Percentiles rank a stretch among this genome's conserved stretches.
Evolutionary conservation across 2,888 invertebrate species (phyloP).

Genomic region (Diaphora mendica): DNA sequence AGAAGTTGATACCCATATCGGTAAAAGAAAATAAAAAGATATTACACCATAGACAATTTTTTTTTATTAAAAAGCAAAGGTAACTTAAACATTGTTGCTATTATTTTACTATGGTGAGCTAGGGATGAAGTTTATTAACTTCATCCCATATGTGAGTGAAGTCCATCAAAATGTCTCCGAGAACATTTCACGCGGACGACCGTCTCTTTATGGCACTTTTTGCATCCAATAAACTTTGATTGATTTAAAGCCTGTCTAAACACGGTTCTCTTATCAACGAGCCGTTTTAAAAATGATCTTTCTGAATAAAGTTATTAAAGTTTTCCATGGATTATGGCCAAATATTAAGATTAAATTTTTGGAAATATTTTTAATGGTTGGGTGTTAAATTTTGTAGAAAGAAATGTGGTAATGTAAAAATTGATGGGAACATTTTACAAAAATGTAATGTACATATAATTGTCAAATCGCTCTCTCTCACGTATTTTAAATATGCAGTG

Average conservation of each 20-base stretch:
- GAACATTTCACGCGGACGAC: conserved; percentile 33
- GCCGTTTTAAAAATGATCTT: conserved; percentile 22
- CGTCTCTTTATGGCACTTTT: conserved; percentile 45
- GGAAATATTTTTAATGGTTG: not conserved
- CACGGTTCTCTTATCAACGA: conserved; percentile 38
- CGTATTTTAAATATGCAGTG: too few species aligned
- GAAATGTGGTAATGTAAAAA: not conserved
- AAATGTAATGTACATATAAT: not conserved
- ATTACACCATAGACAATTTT: not conserved
- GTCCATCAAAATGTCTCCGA: conserved; percentile 41
- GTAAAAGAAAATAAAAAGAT: not conserved
- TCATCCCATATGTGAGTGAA: conserved; percentile 29
- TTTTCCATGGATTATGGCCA: not conserved
- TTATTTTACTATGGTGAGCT: conserved; percentile 33
- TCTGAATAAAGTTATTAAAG: conserved; percentile 14
- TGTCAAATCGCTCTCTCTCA: too few species aligned
- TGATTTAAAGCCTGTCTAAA: conserved; percentile 43
- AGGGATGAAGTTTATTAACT: conserved; percentile 34
- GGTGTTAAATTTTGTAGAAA: not conserved
- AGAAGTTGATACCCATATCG: not conserved
- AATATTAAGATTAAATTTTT: not conserved
- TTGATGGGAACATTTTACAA: not conserved
- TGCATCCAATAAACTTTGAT: conserved; percentile 45
- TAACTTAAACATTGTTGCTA: conserved; percentile 21
- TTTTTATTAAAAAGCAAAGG: not conserved